A percentile compares a stretch with the other conserved stretches of the same genome.
Evolutionary conservation across 92 coral and sea anemone genomes (phyloP).

Genomic region (Phenganax stokvisi): DNA sequence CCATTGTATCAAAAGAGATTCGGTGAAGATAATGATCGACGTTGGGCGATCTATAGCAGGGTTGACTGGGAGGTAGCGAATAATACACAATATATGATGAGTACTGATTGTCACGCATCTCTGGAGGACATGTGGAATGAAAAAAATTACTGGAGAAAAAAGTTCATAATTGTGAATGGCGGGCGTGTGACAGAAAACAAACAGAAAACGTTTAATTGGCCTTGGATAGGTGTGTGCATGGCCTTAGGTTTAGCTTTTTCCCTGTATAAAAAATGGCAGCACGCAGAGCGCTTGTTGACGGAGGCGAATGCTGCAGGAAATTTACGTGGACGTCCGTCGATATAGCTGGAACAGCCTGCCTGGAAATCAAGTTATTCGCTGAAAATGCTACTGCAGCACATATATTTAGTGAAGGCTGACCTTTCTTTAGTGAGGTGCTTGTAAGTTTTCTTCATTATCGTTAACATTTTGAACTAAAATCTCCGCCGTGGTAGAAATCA

Average conservation of each 20-base stretch:
- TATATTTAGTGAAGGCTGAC: too few species aligned
- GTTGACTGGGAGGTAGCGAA: background rate
- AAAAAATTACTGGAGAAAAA: background rate
- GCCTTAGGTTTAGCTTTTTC: background rate
- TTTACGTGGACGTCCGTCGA: too few species aligned
- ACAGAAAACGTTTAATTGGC: background rate
- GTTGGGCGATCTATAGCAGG: background rate
- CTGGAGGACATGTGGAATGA: background rate
- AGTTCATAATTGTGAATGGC: background rate
- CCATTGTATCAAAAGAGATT: background rate
- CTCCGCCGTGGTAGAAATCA: too few species aligned
- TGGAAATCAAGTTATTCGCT: too few species aligned
- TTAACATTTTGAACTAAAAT: too few species aligned
- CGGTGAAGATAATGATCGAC: slow-evolving; percentile 22
- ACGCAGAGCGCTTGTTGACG: background rate
- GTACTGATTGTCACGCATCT: background rate
- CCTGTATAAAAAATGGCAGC: background rate
- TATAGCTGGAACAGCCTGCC: too few species aligned
- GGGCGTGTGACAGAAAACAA: background rate
- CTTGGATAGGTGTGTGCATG: background rate
- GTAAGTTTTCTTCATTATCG: too few species aligned
- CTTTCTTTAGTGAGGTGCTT: too few species aligned
- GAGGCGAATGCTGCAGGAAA: background rate
- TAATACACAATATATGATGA: background rate
- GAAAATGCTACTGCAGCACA: too few species aligned